Conservation (phyloP, 1,140 invertebrate genomes). For the Bombus pyrosoma region DNA sequence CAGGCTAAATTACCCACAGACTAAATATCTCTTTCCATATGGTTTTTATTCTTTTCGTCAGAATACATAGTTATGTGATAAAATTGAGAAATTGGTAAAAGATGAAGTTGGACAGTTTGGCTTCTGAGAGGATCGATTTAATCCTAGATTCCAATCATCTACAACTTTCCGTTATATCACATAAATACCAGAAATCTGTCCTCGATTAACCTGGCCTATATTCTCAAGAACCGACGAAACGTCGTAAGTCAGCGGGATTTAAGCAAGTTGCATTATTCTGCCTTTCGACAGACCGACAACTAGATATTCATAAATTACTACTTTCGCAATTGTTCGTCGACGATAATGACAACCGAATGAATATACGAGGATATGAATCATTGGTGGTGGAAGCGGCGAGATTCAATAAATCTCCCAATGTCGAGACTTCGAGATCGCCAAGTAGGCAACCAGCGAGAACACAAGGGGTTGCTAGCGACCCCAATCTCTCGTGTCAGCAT, state of each 20-base stretch:
- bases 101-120: too few relatives aligned
- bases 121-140: too few relatives aligned
- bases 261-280: neutral
- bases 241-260: neutral
- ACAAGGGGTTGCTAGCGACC: slow-evolving; percentile 37
- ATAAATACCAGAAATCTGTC: too few relatives aligned
- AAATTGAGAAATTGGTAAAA: too few relatives aligned
- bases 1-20: neutral
- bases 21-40: neutral
- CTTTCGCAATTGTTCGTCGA: neutral
- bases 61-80: too few relatives aligned
- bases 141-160: too few relatives aligned
- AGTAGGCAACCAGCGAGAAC: slow-evolving; percentile 5
- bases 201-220: neutral
- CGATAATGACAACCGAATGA: slow-evolving; percentile 5
- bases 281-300: neutral
- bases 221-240: neutral
- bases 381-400: neutral
- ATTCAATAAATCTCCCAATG: slow-evolving; percentile 29
- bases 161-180: too few relatives aligned
- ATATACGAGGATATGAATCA: neutral
- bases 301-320: slow-evolving; percentile 8
- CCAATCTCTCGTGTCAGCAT: slow-evolving; percentile 68
- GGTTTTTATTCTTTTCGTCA: neutral
- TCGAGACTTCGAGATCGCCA: slow-evolving; percentile 15